Evolutionary conservation across 2,888 invertebrate species (phyloP), one percentile per base, ranked within the genome.

Genomic region (Galerucella nymphaeae): DNA sequence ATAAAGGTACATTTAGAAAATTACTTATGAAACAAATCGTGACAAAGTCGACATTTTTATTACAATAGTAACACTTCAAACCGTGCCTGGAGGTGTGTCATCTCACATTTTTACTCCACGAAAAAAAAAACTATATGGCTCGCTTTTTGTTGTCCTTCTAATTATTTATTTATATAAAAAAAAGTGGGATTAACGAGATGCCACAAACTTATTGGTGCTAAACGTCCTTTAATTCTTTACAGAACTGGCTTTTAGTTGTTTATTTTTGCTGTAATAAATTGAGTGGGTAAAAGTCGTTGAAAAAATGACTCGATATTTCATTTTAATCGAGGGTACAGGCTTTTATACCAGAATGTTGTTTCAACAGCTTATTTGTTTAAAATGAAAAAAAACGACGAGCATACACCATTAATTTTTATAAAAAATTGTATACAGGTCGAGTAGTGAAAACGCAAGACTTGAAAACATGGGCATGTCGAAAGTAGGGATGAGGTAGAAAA

Each of bases 181-280:
- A 55, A 55, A 10, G 55, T 20, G 42, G 45, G 30, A 64, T 58
- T 58, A 65, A 58, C 30, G 14, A 13, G n/a, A 58, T 48, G 50
- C 57, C 23, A n/a, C 57, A 63, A 18, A 70, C 42, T 9, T 48
- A 66, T 14, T 13, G 48, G n/a, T 48, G 48, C n/a, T n/a, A 48
- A 48, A 48, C 14, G n/a, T 48, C 41, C 23, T 30, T 66, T 61
- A 55, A 45, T 71, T 72, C 45, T 63, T 23, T 20, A 42, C 1
- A 61, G 48, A 50, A 69, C 70, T 45, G 20, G 41, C 58, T 20
- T 41, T 48, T 61, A 50, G n/a, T 58, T 57, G n/a, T 63, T 62
- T 70, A 57, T 11, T 6, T 18, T 55, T 55, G 3, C 16, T 11
- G 55, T 20, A 20, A 55, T 55, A 55, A 55, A 55, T 55, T 55